Conservation (phyloP, 64 coral and sea anemone genomes). For the Trachythela sp. region DNA sequence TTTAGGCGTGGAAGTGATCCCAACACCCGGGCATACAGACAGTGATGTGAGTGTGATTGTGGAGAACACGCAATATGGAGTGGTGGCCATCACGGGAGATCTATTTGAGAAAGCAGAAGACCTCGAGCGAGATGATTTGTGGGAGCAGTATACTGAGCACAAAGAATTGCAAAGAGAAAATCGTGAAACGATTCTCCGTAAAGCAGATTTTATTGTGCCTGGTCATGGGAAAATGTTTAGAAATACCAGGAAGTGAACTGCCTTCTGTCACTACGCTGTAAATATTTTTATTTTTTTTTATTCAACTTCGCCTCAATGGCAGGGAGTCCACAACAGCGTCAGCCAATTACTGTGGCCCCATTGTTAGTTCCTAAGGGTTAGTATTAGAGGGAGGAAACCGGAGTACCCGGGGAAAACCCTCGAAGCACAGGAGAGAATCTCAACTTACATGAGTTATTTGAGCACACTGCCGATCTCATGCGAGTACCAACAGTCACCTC, state of each 20-base stretch:
- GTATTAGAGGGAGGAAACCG: too few species aligned
- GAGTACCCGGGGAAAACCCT: too few species aligned
- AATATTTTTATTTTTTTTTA: too few species aligned
- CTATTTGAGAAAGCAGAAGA: not conserved
- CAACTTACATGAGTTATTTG: too few species aligned
- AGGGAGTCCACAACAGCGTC: too few species aligned
- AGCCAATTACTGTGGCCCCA: too few species aligned
- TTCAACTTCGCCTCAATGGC: too few species aligned
- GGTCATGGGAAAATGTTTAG: not conserved
- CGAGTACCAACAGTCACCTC: too few species aligned
- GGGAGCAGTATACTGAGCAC: not conserved
- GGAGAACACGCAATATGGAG: not conserved
- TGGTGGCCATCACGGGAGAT: not conserved
- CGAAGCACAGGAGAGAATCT: too few species aligned
- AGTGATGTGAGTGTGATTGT: not conserved
- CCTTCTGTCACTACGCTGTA: too few species aligned
- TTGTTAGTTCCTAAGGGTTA: too few species aligned
- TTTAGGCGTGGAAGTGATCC: not conserved
- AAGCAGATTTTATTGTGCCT: constrained; percentile 12
- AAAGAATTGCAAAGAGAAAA: not conserved
- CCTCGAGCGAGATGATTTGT: not conserved
- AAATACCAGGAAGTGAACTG: not conserved
- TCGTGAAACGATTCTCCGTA: not conserved
- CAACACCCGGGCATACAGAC: not conserved
- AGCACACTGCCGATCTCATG: too few species aligned